Evolutionary conservation across 2,113 vertebrate genomes (phyloP).

Genomic region (Steatornis caripensis): DNA sequence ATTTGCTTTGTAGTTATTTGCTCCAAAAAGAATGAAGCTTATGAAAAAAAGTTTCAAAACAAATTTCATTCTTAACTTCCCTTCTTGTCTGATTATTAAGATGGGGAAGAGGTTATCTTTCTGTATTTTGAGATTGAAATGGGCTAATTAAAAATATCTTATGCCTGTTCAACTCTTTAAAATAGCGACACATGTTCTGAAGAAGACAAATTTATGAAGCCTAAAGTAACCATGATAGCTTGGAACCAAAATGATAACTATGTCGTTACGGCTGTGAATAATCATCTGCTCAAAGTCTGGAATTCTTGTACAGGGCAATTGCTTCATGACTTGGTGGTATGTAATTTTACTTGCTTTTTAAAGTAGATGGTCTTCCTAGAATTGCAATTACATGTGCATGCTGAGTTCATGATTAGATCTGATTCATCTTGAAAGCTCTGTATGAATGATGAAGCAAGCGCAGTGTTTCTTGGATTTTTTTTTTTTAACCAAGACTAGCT

Average conservation of each 20-base stretch:
- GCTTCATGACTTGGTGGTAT: slow-evolving; percentile 91
- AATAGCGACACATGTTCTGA: slow-evolving; percentile 72
- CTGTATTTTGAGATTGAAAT: background rate
- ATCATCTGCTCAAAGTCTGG: slow-evolving; percentile 98
- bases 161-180: background rate
- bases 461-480: background rate
- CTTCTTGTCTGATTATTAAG: background rate
- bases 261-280: slow-evolving; percentile 96
- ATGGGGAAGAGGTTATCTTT: background rate
- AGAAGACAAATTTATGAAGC: slow-evolving; percentile 90
- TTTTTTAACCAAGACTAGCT: background rate
- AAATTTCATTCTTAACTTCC: background rate
- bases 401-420: background rate
- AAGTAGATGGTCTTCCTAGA: background rate
- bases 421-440: background rate
- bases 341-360: background rate
- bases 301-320: slow-evolving; percentile 90
- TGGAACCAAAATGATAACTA: slow-evolving; percentile 93
- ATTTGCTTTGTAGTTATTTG: background rate
- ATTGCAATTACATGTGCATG: background rate
- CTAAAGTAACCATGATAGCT: slow-evolving; percentile 98
- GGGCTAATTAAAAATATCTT: background rate
- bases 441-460: background rate
- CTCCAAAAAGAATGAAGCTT: background rate
- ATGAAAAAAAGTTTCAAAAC: background rate